Evolutionary conservation across 2,113 vertebrate species (phyloP).

Genomic region (Ancistrus triradiatus): DNA sequence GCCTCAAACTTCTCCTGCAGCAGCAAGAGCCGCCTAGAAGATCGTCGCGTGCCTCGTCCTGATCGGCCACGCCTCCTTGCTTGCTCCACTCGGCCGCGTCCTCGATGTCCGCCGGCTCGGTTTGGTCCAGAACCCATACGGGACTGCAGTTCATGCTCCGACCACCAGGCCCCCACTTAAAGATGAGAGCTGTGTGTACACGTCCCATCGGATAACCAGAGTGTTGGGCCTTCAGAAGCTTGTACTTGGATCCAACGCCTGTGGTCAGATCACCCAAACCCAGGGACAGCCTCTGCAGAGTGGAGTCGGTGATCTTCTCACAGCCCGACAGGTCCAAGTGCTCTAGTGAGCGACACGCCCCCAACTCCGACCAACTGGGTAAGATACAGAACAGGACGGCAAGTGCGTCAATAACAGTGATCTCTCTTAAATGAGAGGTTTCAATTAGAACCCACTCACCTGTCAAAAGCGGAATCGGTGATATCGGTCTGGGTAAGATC

Average conservation of each 20-base stretch:
- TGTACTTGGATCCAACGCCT: constrained; percentile 43
- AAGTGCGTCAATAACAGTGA: not conserved
- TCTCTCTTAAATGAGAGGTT: not conserved
- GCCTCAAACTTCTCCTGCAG: constrained; percentile 74
- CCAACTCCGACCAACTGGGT: constrained; percentile 80
- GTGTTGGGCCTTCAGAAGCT: constrained; percentile 59
- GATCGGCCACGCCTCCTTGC: constrained; percentile 54
- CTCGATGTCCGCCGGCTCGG: constrained; percentile 87
- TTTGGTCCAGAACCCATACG: constrained; percentile 83
- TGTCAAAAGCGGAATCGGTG: constrained; percentile 73
- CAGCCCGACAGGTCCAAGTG: constrained; percentile 95
- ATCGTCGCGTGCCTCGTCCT: constrained; percentile 33
- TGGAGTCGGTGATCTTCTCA: constrained; percentile 86
- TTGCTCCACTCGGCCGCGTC: constrained; percentile 88
- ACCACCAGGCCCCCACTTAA: constrained; percentile 55
- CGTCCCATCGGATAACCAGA: constrained; percentile 50
- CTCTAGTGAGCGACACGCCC: constrained; percentile 76
- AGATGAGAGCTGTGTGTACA: constrained; percentile 60
- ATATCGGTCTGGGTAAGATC: constrained; percentile 93
- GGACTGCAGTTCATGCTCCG: constrained; percentile 45
- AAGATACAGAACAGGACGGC: constrained; percentile 17
- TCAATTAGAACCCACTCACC: constrained; percentile 42
- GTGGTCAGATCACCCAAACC: constrained; percentile 77
- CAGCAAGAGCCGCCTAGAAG: constrained; percentile 64
- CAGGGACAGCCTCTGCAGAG: constrained; percentile 81